phyloP scores from a whole-genome alignment of 2,888 invertebrate genomes.

The Spodoptera littoralis region DNA sequence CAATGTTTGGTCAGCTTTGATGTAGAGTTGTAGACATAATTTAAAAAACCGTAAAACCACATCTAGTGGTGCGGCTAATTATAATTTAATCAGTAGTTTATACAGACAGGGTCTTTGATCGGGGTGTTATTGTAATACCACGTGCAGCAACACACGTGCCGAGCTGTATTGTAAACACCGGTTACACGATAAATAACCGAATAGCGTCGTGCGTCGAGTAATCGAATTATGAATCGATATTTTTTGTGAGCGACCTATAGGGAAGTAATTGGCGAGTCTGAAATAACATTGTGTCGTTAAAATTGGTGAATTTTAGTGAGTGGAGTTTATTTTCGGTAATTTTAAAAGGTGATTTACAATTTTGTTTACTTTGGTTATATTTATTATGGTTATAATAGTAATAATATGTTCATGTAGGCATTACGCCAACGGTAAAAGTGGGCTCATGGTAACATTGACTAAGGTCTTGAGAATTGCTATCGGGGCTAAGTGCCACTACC shows the following conservation, averaged over 20 bases:
- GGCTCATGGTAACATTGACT: too few relatives aligned
- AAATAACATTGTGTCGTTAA: slow-evolving; percentile 17
- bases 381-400: too few relatives aligned
- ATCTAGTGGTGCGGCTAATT: slow-evolving; percentile 56
- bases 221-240: slow-evolving; percentile 52
- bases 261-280: slow-evolving; percentile 10
- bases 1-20: slow-evolving; percentile 26
- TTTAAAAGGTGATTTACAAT: neutral
- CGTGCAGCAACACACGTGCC: slow-evolving; percentile 73
- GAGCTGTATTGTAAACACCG: slow-evolving; percentile 68
- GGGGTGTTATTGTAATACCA: slow-evolving; percentile 79
- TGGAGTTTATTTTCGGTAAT: neutral
- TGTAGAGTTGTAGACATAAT: slow-evolving; percentile 19
- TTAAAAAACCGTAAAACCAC: slow-evolving; percentile 43
- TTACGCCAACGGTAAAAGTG: too few relatives aligned
- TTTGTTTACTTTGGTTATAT: too few relatives aligned
- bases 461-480: too few relatives aligned
- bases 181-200: slow-evolving; percentile 65
- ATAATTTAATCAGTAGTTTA: slow-evolving; percentile 66
- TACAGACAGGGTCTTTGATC: slow-evolving; percentile 78
- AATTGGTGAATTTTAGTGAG: neutral
- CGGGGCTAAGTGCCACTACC: too few relatives aligned
- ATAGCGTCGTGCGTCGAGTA: slow-evolving; percentile 40
- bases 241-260: slow-evolving; percentile 17
- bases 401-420: too few relatives aligned